Percentiles rank a stretch among this genome's conserved stretches.
These are phyloP conservation scores for Drosophila yakuba DNA, from an alignment of 1,140 invertebrate species.

Conservation along the genomic window DNA sequence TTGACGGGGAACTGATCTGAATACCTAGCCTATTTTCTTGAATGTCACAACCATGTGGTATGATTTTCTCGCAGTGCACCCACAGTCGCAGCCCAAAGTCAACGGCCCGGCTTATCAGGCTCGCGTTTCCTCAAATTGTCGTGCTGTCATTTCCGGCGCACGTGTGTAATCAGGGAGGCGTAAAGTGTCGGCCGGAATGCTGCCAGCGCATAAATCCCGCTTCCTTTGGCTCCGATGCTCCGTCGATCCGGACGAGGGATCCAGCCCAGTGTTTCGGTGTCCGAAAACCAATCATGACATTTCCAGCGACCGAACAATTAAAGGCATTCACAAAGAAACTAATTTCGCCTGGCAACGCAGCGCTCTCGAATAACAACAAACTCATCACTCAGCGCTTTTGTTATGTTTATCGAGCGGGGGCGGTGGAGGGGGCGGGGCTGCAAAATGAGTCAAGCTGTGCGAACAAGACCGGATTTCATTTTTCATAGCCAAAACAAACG, in stretches of 20 bases:
- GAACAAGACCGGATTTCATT: conserved; percentile 50
- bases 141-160: conserved; percentile 69
- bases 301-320: conserved; percentile 63
- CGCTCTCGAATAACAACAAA: conserved; percentile 26
- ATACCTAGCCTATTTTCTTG: no score
- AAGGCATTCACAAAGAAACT: conserved; percentile 63
- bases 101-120: conserved; percentile 39
- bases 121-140: conserved; percentile 49
- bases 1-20: no score
- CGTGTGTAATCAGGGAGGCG: conserved; percentile 60
- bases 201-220: conserved; percentile 11
- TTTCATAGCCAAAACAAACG: conserved; percentile 58
- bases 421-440: neutral
- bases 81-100: conserved; percentile 2
- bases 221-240: neutral
- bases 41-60: neutral
- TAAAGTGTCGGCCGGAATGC: conserved; percentile 42
- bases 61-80: conserved; percentile 15
- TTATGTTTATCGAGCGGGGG: conserved; percentile 30
- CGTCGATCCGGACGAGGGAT: neutral
- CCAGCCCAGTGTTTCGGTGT: no score
- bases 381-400: conserved; percentile 38
- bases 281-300: conserved; percentile 30
- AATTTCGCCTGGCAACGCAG: conserved; percentile 34
- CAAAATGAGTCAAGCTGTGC: conserved; percentile 44